Base-by-base conservation (phyloP, 1,140 invertebrate genomes). In the Episyrphus balteatus region DNA sequence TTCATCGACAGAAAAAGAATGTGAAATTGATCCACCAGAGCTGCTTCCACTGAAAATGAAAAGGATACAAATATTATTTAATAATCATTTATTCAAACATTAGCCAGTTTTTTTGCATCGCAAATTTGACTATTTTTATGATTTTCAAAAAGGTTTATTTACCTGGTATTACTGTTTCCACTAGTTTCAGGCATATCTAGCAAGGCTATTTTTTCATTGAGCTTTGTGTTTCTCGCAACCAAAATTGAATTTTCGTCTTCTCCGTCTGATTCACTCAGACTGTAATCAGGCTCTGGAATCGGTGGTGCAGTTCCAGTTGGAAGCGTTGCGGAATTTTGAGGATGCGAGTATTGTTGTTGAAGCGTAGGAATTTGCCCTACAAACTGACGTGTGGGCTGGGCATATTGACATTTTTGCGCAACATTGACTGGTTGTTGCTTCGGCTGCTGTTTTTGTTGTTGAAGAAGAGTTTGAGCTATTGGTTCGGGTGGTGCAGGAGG, bases 221-320 rank as follows among this genome's bases (percentile, higher is more conserved):
- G 52, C 49, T 68, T 66, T 0, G 64, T 65, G 43, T 68, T 68
- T 19, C 57, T 57, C 18, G 58, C 65, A 50, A 59, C 61, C 37
- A 67, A 45, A 47, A 67, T 63, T 0, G 66, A 68, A 46, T 67
- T 76, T 55, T 75, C 79, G 44, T 70, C 74, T 36, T 79, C 79
- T 21, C 78, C 79, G 47, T 80, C 79, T 0, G 83, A 85, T 58
- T 88, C 86, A 45, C 82, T 86, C 58, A 86, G 77, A 66, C 84
- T 90, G 70, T 92, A 92, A 69, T 92, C 89, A 0, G 88, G 88
- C 58, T 92, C 88, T 1, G 88, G 89, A 47, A 92, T 92, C 5
- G 84, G 84, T 10, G 88, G 88, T 3, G 77, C 74, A 5, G 50
- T 53, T 9, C 39, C 58, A 50, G 70, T 66, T 17, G 42, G 48